A percentile compares a stretch with the other conserved stretches of the same genome.
Conservation (phyloP, 1,140 invertebrate species). For the Vollenhovia emeryi region DNA sequence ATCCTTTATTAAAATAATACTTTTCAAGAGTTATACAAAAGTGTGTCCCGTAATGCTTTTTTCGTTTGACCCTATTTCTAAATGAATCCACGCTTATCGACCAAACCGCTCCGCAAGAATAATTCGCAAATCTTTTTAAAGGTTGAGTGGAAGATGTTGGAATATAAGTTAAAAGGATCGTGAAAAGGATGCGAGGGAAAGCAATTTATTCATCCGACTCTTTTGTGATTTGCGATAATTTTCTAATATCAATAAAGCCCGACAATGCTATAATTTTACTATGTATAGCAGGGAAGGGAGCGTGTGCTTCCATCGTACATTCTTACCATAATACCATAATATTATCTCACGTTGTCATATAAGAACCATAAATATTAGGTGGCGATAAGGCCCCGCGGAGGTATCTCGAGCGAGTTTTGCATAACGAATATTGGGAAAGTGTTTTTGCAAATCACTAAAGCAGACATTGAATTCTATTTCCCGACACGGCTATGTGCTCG, state of each 20-base stretch:
- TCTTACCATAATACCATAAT: not conserved
- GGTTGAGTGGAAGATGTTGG: not conserved
- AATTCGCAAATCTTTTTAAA: slow-evolving; percentile 23
- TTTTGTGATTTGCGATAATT: slow-evolving; percentile 4
- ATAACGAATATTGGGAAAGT: slow-evolving; percentile 48
- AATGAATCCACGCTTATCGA: slow-evolving; percentile 34
- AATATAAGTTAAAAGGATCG: not conserved
- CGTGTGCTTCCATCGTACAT: not conserved
- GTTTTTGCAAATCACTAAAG: slow-evolving; percentile 60
- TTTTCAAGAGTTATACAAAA: not conserved
- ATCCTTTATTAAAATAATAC: slow-evolving; percentile 26
- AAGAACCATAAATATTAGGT: slow-evolving; percentile 26
- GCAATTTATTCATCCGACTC: slow-evolving; percentile 13
- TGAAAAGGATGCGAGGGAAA: not conserved
- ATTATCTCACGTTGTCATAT: slow-evolving; percentile 31
- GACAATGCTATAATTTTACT: not conserved
- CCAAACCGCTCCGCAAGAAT: slow-evolving; percentile 17
- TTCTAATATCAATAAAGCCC: slow-evolving; percentile 6
- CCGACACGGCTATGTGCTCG: slow-evolving; percentile 30
- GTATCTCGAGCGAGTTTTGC: slow-evolving; percentile 10
- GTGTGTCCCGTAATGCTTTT: not conserved
- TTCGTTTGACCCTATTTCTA: slow-evolving; percentile 12
- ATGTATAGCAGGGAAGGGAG: not conserved
- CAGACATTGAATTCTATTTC: slow-evolving; percentile 54
- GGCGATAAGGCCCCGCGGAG: not conserved